These are phyloP conservation scores for Steatornis caripensis DNA, from an alignment of 2,113 vertebrate species.

Conservation along the genomic window DNA sequence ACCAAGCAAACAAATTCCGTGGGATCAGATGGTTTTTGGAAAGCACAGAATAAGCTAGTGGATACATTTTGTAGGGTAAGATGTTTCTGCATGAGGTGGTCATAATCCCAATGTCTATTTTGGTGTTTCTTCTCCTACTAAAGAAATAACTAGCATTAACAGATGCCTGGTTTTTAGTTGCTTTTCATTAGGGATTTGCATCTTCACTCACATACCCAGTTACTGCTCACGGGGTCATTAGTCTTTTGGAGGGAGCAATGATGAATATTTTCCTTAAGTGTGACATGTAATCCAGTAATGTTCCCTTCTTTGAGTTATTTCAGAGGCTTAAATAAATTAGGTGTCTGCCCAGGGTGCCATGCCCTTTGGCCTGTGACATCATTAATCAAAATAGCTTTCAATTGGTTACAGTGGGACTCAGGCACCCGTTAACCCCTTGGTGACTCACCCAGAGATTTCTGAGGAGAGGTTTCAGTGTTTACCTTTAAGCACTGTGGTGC, in stretches of 20 bases:
- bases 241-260: conserved; percentile 61
- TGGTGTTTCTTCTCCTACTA: background rate
- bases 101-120: background rate
- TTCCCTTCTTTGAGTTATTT: conserved; percentile 82
- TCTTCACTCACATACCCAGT: conserved; percentile 15
- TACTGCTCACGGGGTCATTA: background rate
- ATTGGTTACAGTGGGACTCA: conserved; percentile 74
- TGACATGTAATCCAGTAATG: conserved; percentile 74
- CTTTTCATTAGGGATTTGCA: conserved; percentile 40
- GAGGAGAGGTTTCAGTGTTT: background rate
- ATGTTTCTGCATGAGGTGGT: background rate
- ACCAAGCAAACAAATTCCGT: background rate
- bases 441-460: background rate
- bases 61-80: background rate
- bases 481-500: background rate
- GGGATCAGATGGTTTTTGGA: background rate
- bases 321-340: conserved; percentile 96
- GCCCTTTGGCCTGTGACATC: conserved; percentile 89
- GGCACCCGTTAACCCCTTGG: conserved; percentile 53
- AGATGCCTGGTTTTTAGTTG: background rate
- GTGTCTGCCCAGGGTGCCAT: conserved; percentile 87
- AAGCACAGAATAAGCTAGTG: background rate
- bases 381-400: conserved; percentile 90
- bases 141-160: background rate
- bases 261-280: conserved; percentile 85